These are phyloP conservation scores for Hermodice carunculata DNA, from an alignment of 2,888 invertebrate species.

Conservation along the genomic window DNA sequence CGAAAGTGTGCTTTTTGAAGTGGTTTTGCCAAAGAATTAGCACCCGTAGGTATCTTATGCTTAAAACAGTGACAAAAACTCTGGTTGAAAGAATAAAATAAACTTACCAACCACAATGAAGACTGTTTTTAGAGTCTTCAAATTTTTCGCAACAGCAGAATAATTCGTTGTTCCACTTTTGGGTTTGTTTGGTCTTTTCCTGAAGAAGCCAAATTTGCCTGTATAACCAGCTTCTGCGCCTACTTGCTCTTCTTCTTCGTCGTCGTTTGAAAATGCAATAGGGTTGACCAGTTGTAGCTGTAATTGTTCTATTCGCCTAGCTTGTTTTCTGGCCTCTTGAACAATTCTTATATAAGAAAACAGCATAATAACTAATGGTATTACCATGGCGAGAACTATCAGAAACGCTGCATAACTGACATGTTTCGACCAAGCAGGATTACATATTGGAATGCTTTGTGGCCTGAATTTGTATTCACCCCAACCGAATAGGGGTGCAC, in stretches of 20 bases:
- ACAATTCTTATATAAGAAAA: slow-evolving; percentile 46
- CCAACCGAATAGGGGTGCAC: slow-evolving; percentile 50
- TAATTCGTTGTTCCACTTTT: slow-evolving; percentile 8
- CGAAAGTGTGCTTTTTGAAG: no score
- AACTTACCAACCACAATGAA: slow-evolving; percentile 46
- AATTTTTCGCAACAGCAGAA: slow-evolving; percentile 23
- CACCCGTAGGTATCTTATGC: no score
- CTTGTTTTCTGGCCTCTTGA: slow-evolving; percentile 45
- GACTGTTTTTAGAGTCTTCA: slow-evolving; percentile 41
- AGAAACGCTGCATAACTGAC: slow-evolving; percentile 40
- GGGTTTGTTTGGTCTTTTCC: slow-evolving; percentile 13
- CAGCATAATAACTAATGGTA: slow-evolving; percentile 44
- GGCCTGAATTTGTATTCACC: slow-evolving; percentile 52
- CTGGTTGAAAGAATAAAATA: no score
- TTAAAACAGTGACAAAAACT: no score
- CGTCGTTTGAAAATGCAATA: neutral
- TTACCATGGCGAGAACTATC: slow-evolving; percentile 38
- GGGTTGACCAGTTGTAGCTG: slow-evolving; percentile 28
- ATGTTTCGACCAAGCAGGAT: slow-evolving; percentile 33
- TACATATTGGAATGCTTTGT: slow-evolving; percentile 51
- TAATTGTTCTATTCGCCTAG: slow-evolving; percentile 40
- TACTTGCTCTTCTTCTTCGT: slow-evolving; percentile 7
- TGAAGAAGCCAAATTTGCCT: neutral
- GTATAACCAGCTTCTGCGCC: neutral
- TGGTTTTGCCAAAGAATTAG: no score